These are phyloP conservation scores for Ia io DNA, from an alignment of 2,113 vertebrate genomes.

Conservation along the genomic window DNA sequence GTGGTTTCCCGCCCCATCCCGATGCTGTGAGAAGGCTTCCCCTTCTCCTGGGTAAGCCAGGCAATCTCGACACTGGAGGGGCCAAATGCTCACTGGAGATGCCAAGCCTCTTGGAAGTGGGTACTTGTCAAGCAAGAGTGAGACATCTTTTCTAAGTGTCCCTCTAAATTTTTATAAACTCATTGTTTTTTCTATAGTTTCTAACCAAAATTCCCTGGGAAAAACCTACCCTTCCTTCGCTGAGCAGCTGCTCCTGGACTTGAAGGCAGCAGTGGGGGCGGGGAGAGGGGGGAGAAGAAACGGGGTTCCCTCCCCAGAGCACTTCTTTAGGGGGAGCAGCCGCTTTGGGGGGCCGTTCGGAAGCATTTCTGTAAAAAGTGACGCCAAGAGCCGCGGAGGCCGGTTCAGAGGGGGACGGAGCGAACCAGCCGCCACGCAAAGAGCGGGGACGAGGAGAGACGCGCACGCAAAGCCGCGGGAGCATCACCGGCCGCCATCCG, in stretches of 20 bases:
- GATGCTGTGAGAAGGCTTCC: too few species aligned
- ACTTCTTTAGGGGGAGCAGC: neutral
- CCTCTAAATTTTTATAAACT: neutral
- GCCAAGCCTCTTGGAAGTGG: neutral
- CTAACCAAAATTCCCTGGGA: neutral
- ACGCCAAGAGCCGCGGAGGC: neutral
- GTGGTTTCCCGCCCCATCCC: neutral
- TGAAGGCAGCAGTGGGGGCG: neutral
- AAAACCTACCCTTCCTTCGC: neutral
- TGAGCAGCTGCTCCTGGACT: neutral
- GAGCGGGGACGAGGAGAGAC: neutral
- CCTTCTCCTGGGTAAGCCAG: neutral
- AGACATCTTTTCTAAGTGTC: neutral
- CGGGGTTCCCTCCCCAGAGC: neutral
- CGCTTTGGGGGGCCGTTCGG: neutral
- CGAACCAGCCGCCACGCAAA: neutral
- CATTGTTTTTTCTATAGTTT: neutral
- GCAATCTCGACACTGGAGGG: too few species aligned
- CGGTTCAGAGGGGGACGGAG: neutral
- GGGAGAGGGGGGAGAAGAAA: neutral
- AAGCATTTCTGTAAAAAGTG: neutral
- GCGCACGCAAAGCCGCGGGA: neutral
- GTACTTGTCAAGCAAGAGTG: neutral
- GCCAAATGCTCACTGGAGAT: neutral
- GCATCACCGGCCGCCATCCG: too few species aligned